Evolutionary conservation across 2,797 vertebrate species (phyloP), one percentile per base, ranked within the genome.

Genomic region (Enteromius treurensis): DNA sequence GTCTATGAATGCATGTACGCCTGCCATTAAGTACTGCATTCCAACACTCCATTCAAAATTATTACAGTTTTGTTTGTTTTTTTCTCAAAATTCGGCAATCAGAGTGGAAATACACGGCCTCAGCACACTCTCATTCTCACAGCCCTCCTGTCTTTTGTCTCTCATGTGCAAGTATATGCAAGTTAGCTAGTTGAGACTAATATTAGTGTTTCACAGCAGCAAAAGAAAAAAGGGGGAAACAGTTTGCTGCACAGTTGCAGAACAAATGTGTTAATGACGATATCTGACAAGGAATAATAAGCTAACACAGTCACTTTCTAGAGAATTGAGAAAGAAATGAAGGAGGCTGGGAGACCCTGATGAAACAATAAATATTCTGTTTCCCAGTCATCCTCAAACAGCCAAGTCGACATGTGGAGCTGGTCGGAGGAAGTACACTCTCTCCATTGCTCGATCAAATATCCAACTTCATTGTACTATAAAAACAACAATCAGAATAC

Each of bases 131-230:
- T 93, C 90, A 90, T 91, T 91, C 95, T 95, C 93, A 95, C 92
- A 94, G 95, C 93, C 93, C 92, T 89, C 86, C 94, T 93, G 92
- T 94, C 92, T 94, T 94, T 94, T 86, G 80, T 93, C 92, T 93
- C 95, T 96, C 95, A 94, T 96, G 96, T 97, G 96, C 96, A 97
- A 96, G 95, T 97, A 95, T 96, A 96, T 97, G 97, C 96, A 95
- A 96, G 93, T 95, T 96, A 95, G 95, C 96, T 96, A 97, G 95
- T 94, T 92, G 93, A 97, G 95, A 96, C 95, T 92, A 94, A 93
- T 95, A 96, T 97, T 97, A 97, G 97, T 96, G 97, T 94, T 96
- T 95, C 89, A 94, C 95, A 95, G 95, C 96, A 95, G 96, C 95
- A 94, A 88, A 90, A 87, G 9, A 53, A n/a, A 68, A 34, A 9